These are phyloP conservation scores for Numenius phaeopus DNA, from an alignment of 2,797 vertebrate species.

Conservation along the genomic window DNA sequence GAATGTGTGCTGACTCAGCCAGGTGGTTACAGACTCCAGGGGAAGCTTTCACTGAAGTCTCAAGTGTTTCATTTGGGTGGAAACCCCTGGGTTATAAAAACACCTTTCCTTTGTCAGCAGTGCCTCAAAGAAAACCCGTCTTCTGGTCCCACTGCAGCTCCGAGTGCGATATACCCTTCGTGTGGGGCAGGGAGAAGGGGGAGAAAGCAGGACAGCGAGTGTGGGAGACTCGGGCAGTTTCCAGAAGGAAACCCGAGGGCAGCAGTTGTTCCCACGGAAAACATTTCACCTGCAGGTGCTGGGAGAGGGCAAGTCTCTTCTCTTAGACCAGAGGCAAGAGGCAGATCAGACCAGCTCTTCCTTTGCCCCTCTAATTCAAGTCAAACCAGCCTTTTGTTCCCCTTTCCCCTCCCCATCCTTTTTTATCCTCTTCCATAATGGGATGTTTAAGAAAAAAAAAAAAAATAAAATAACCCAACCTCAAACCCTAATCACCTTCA, in stretches of 20 bases:
- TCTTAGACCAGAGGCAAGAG: slow-evolving; percentile 60
- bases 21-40: background rate
- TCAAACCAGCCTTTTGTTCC: slow-evolving; percentile 69
- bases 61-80: background rate
- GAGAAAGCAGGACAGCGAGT: background rate
- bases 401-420: slow-evolving; percentile 60
- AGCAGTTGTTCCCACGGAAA: slow-evolving; percentile 69
- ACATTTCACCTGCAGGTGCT: slow-evolving; percentile 66
- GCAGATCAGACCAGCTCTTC: slow-evolving; percentile 71
- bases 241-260: slow-evolving; percentile 60
- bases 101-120: background rate
- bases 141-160: background rate
- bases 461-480: slow-evolving; percentile 59
- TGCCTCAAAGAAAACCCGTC: background rate
- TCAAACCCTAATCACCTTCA: slow-evolving; percentile 82
- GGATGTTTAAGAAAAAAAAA: slow-evolving; percentile 66
- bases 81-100: background rate
- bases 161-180: background rate
- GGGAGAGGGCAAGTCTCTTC: slow-evolving; percentile 69
- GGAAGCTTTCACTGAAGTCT: slow-evolving; percentile 29
- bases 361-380: slow-evolving; percentile 71
- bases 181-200: background rate
- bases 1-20: slow-evolving; percentile 29
- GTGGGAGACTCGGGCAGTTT: slow-evolving; percentile 54
- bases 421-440: slow-evolving; percentile 77